Conservation (phyloP, 2,797 vertebrate species). For the Sebastolobus altivelis region DNA sequence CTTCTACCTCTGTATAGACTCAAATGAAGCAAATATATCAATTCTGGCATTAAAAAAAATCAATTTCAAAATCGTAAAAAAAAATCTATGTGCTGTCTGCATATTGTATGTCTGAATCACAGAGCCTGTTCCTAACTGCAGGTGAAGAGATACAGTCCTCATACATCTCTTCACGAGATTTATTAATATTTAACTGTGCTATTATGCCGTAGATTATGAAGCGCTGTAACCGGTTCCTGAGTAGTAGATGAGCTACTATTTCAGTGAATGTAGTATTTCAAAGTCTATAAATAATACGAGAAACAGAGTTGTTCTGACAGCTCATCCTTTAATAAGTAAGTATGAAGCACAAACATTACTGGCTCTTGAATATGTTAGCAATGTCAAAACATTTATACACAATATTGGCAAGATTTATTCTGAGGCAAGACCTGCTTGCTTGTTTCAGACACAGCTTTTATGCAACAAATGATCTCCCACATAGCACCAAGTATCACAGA, state of each 20-base stretch:
- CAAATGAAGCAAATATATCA: too few relatives aligned
- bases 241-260: conserved; percentile 14
- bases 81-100: conserved; percentile 19
- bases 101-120: conserved; percentile 22
- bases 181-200: conserved; percentile 41
- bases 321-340: conserved; percentile 2
- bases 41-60: too few relatives aligned
- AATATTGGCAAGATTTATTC: background rate
- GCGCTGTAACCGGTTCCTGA: background rate
- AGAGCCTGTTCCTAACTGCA: conserved; percentile 15
- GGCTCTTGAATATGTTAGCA: background rate
- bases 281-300: conserved; percentile 26
- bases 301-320: background rate
- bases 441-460: conserved; percentile 4
- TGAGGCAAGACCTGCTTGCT: background rate
- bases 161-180: background rate
- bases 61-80: too few relatives aligned
- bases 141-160: background rate
- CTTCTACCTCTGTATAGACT: too few relatives aligned
- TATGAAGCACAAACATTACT: background rate
- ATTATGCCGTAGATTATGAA: background rate
- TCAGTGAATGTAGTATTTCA: background rate
- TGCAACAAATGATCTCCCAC: conserved; percentile 1
- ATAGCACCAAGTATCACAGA: background rate
- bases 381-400: conserved; percentile 26